Percentiles rank a stretch among this genome's conserved stretches.
phyloP scores from a whole-genome alignment of 2,797 vertebrate genomes.

The Gobio occitaniae region DNA sequence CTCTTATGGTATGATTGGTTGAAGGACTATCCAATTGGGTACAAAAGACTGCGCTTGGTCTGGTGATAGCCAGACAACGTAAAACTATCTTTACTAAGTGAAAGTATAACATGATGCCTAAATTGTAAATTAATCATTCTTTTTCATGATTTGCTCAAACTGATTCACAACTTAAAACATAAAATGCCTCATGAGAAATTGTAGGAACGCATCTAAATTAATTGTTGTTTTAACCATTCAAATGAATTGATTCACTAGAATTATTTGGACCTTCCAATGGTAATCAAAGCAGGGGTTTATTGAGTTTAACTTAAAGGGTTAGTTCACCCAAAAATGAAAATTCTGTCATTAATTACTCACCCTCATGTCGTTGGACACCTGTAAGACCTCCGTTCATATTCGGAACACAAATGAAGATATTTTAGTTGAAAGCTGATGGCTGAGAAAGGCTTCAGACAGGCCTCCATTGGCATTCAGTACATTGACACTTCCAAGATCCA shows the following conservation, averaged over 20 bases:
- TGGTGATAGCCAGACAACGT: neutral
- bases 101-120: neutral
- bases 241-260: neutral
- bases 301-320: neutral
- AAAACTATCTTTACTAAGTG: neutral
- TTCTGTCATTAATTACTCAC: no score
- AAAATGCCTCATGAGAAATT: neutral
- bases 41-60: no score
- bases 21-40: no score
- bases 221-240: neutral
- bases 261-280: neutral
- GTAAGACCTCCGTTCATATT: no score
- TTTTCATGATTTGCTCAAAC: neutral
- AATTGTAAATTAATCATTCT: neutral
- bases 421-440: no score
- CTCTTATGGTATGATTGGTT: no score
- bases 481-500: no score
- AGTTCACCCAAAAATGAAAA: no score
- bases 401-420: no score
- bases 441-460: no score
- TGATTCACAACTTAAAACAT: neutral
- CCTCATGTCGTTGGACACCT: no score
- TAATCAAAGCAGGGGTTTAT: neutral
- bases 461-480: no score
- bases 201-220: neutral